Base-by-base conservation (phyloP, 2,113 vertebrate genomes). In the Hemicordylus capensis region DNA sequence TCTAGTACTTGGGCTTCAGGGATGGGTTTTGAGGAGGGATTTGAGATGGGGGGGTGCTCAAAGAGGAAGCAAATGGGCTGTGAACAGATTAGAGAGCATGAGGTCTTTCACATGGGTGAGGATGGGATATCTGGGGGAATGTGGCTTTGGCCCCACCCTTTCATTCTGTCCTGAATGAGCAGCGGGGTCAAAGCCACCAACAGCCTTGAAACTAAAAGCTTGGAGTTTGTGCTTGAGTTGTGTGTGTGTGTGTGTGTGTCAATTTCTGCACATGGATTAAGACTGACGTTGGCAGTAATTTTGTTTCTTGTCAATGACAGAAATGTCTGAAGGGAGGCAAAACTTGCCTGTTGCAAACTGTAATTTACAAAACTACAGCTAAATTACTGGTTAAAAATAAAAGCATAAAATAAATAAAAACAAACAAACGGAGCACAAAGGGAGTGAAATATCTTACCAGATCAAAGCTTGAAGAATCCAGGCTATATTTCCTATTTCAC, bases 381-480 rank as follows among this genome's bases (percentile, higher is more conserved):
- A 59, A 58, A 59, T 34, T 11, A 46, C 42, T 61, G 42, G 1
- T 34, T 34, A 66, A 58, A 66, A 3, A 48, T 11, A 48, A 80
- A 7, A n/a, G n/a, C n/a, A n/a, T n/a, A n/a, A n/a, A n/a, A n/a
- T n/a, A n/a, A 66, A 42, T 6, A 22, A 37, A 3, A 24, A 54
- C 31, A 44, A 4, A 28, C 12, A 48, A 76, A 77, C 9, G 51
- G 37, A 78, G 54, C 5, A 34, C 51, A 54, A 54, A 54, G 51
- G 85, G 80, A 88, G 83, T 0, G 4, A 28, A 63, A 84, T 87
- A 87, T 12, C 75, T 91, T 81, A 90, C 69, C 80, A 80, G 77
- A 86, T 34, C 88, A 90, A 87, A 91, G 80, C 15, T 17, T 54
- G 51, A 10, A 54, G 51, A 54, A 54, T 17, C 51, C 12, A 48